A percentile compares a stretch with the other conserved stretches of the same genome.
Evolutionary conservation across 2,888 invertebrate genomes (phyloP).

Genomic region (Zygaena filipendulae): DNA sequence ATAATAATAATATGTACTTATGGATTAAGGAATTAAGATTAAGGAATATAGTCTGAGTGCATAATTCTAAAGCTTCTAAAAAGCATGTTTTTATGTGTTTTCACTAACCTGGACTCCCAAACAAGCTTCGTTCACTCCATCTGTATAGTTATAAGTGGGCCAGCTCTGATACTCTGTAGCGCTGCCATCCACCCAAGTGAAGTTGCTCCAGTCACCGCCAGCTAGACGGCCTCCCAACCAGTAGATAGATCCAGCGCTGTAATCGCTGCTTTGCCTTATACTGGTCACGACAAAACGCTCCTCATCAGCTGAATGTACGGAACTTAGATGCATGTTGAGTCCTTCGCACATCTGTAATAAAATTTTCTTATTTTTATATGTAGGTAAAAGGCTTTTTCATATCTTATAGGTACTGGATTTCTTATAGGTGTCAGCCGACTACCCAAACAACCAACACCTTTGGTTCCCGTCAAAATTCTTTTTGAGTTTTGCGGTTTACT

Average conservation of each 20-base stretch:
- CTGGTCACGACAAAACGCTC: slow-evolving; percentile 76
- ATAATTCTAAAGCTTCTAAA: too few species aligned
- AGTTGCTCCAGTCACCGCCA: slow-evolving; percentile 21
- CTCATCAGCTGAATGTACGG: slow-evolving; percentile 75
- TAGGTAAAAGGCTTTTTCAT: too few species aligned
- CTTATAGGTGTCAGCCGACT: too few species aligned
- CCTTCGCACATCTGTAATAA: slow-evolving; percentile 72
- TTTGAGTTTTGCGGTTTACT: too few species aligned
- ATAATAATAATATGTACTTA: too few species aligned
- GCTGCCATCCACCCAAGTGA: slow-evolving; percentile 75
- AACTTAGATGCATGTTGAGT: slow-evolving; percentile 76
- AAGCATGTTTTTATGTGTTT: too few species aligned
- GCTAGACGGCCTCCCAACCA: slow-evolving; percentile 74
- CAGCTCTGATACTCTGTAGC: slow-evolving; percentile 72
- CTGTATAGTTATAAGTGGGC: slow-evolving; percentile 68
- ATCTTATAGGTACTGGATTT: too few species aligned
- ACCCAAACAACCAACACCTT: too few species aligned
- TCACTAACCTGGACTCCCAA: slow-evolving; percentile 58
- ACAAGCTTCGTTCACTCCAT: slow-evolving; percentile 38
- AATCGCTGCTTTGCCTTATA: slow-evolving; percentile 76
- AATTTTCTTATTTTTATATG: not conserved
- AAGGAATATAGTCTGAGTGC: too few species aligned
- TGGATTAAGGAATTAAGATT: too few species aligned
- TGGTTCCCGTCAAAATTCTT: too few species aligned
- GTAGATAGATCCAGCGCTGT: slow-evolving; percentile 77